Evolutionary conservation across 2,113 vertebrate genomes (phyloP).

Genomic region (Dicrurus megarhynchus): DNA sequence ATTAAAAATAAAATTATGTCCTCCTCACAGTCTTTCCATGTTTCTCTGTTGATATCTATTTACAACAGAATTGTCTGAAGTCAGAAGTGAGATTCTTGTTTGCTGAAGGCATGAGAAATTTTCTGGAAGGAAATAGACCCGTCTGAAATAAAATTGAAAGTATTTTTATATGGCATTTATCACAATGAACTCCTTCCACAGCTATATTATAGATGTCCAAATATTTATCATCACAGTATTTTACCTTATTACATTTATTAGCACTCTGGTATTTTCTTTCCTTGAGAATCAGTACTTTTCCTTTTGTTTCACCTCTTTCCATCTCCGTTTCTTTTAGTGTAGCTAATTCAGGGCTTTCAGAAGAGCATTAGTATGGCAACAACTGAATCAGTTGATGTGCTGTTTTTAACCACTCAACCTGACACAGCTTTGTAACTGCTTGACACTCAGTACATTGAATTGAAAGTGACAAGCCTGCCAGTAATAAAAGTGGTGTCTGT

Average conservation of each 20-base stretch:
- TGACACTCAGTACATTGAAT: not conserved
- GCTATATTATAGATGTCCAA: not conserved
- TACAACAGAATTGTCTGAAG: not conserved
- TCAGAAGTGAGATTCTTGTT: not conserved
- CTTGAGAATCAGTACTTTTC: not conserved
- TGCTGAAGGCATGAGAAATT: not conserved
- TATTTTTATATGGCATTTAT: not conserved
- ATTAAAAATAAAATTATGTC: not conserved
- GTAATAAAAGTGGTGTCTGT: not conserved
- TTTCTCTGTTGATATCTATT: not conserved
- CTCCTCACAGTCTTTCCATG: not conserved
- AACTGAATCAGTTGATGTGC: rapidly evolving
- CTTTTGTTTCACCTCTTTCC: not conserved
- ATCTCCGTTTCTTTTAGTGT: not conserved
- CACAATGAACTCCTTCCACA: not conserved
- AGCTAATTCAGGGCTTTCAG: not conserved
- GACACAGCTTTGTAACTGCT: not conserved
- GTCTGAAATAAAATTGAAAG: not conserved
- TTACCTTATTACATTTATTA: not conserved
- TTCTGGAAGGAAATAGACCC: not conserved
- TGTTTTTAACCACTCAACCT: not conserved
- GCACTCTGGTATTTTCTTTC: not conserved
- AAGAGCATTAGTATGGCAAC: not conserved
- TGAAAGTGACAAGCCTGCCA: not conserved
- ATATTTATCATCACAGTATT: not conserved